phyloP scores from a whole-genome alignment of 2,888 invertebrate species.

The Sinotaia quadrata region DNA sequence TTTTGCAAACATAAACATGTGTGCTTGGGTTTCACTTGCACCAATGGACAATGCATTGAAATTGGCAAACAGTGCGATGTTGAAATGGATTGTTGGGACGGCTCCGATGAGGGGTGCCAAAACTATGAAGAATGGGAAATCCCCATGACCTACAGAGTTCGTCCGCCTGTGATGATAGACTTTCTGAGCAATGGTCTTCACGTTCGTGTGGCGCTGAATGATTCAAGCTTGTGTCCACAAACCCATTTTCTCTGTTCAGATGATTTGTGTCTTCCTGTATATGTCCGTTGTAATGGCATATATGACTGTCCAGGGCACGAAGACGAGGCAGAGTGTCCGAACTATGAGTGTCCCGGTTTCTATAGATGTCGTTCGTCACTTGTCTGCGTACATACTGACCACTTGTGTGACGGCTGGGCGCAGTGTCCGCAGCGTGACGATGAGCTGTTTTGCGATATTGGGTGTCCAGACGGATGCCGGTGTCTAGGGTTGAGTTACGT shows the following conservation, averaged over 20 bases:
- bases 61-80: constrained; percentile 23
- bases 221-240: background rate
- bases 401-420: constrained; percentile 31
- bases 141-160: background rate
- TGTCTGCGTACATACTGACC: constrained; percentile 28
- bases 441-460: constrained; percentile 23
- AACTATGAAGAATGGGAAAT: background rate
- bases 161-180: constrained; percentile 17
- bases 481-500: constrained; percentile 22
- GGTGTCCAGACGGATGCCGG: constrained; percentile 15
- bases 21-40: constrained; percentile 22
- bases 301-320: constrained; percentile 26
- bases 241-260: constrained; percentile 21
- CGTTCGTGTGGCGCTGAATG: background rate
- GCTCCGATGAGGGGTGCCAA: constrained; percentile 28
- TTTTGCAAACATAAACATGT: constrained; percentile 45
- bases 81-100: constrained; percentile 31
- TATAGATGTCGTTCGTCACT: constrained; percentile 27
- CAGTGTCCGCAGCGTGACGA: constrained; percentile 36
- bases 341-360: constrained; percentile 20
- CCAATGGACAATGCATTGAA: constrained; percentile 22
- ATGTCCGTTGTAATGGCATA: constrained; percentile 25
- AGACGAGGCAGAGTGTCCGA: constrained; percentile 21
- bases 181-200: constrained; percentile 6
- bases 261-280: constrained; percentile 27